A percentile compares a stretch with the other conserved stretches of the same genome.
phyloP scores from a whole-genome alignment of 2,797 vertebrate genomes.

The Gallinago stenura region DNA sequence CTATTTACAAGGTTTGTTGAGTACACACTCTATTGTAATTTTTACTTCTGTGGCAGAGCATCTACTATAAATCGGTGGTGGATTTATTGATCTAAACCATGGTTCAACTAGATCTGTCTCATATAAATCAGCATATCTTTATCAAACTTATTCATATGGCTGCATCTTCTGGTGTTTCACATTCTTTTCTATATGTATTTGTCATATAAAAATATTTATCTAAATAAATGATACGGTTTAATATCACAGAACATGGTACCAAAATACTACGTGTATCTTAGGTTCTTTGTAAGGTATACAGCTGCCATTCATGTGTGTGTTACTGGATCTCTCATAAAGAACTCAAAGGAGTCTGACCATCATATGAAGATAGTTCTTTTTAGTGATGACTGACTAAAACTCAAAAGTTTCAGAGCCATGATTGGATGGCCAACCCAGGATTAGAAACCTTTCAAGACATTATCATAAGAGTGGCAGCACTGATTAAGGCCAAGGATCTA shows the following conservation, averaged over 20 bases:
- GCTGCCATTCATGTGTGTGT: background rate
- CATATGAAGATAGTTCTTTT: background rate
- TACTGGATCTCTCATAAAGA: background rate
- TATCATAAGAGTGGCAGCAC: background rate
- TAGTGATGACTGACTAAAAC: background rate
- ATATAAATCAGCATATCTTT: background rate
- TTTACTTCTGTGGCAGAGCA: background rate
- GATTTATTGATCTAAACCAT: background rate
- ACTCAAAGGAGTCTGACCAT: background rate
- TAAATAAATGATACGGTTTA: background rate
- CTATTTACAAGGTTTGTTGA: background rate
- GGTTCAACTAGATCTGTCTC: background rate
- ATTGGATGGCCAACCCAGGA: background rate
- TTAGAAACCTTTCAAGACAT: background rate
- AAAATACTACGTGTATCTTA: background rate
- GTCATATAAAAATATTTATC: background rate
- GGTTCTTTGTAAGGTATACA: background rate
- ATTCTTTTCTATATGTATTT: background rate
- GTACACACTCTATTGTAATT: background rate
- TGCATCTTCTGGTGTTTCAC: background rate
- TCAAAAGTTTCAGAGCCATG: background rate
- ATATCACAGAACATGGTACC: background rate
- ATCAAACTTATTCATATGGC: background rate
- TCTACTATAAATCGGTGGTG: background rate
- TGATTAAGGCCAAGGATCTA: background rate